Evolutionary conservation across 2,888 invertebrate species (phyloP).

Genomic region (Orchestes rusci): DNA sequence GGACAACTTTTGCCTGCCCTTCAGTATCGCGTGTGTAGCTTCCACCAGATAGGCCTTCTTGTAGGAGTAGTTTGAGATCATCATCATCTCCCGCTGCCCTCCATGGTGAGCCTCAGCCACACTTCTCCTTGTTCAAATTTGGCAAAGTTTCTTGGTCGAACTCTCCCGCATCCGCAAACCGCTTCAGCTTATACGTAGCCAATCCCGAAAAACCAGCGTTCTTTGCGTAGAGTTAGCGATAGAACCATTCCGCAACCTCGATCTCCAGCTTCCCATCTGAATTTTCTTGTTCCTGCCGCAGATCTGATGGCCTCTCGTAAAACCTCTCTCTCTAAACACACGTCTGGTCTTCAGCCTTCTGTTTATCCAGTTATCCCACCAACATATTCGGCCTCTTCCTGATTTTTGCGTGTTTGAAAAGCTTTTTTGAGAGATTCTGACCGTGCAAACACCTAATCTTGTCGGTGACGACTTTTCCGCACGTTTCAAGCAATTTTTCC

Average conservation of each 20-base stretch:
- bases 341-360: background rate
- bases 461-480: too few species aligned
- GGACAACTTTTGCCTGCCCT: constrained; percentile 1
- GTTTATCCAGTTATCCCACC: background rate
- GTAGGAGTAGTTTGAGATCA: background rate
- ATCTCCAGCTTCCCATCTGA: too few species aligned
- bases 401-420: too few species aligned
- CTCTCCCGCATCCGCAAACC: background rate
- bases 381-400: background rate
- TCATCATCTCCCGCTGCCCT: constrained; percentile 2
- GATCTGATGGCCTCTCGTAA: constrained; percentile 1
- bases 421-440: too few species aligned
- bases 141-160: background rate
- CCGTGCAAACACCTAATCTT: too few species aligned
- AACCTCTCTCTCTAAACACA: background rate
- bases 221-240: background rate
- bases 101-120: background rate
- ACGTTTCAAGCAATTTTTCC: too few species aligned
- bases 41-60: background rate
- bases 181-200: background rate
- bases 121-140: background rate
- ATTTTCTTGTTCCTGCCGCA: background rate
- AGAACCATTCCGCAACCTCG: constrained; percentile 1
- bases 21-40: background rate
- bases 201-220: background rate